These are phyloP conservation scores for Chaetodon trifascialis DNA, from an alignment of 2,113 vertebrate species.

Conservation along the genomic window DNA sequence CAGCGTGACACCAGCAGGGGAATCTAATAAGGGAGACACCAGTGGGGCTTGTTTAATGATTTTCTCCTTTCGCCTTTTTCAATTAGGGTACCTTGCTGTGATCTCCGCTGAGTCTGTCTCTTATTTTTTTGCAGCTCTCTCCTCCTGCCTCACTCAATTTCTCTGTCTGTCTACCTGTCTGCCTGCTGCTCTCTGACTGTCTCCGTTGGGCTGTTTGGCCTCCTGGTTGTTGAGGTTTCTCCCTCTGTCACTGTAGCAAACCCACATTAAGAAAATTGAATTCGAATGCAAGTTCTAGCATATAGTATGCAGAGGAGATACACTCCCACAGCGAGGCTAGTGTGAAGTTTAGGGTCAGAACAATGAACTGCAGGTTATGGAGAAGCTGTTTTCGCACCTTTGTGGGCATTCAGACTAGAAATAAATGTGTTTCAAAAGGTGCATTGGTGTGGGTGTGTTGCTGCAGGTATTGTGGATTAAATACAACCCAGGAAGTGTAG, in stretches of 20 bases:
- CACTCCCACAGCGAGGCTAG: conserved; percentile 1
- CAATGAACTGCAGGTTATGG: background rate
- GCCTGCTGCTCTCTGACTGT: conserved; percentile 27
- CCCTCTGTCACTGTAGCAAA: conserved; percentile 2
- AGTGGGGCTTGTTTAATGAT: conserved; percentile 82
- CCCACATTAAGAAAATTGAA: background rate
- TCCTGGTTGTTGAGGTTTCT: background rate
- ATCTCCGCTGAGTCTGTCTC: conserved; percentile 67
- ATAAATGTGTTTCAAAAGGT: background rate
- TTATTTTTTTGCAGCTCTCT: conserved; percentile 31
- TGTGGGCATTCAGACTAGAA: background rate
- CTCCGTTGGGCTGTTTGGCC: conserved; percentile 10
- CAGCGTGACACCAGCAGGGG: conserved; percentile 74
- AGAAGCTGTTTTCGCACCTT: background rate
- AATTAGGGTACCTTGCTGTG: conserved; percentile 76
- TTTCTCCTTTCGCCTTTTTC: conserved; percentile 76
- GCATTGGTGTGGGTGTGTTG: background rate
- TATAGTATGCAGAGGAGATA: background rate
- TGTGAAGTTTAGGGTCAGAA: background rate
- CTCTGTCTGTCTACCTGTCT: conserved; percentile 40
- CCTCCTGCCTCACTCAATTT: conserved; percentile 43
- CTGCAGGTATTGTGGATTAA: background rate
- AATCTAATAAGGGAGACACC: conserved; percentile 80
- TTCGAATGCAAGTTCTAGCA: background rate
- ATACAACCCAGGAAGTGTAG: background rate